Percentiles rank a stretch among this genome's conserved stretches.
phyloP scores from a whole-genome alignment of 2,888 invertebrate species.

The Choreutis nemorana region DNA sequence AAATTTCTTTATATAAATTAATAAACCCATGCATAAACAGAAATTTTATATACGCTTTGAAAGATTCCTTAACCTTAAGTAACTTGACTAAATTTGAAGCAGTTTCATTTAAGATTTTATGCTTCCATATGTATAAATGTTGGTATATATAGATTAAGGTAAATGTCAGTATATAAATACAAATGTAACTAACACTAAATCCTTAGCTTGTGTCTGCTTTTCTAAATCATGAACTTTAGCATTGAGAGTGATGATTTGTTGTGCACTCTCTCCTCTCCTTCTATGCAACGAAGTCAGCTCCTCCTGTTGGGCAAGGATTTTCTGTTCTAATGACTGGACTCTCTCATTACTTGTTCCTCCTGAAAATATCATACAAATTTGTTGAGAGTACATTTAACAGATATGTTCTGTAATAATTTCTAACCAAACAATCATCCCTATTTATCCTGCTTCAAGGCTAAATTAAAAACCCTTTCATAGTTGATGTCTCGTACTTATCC shows the following conservation, averaged over 20 bases:
- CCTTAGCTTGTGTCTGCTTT: slow-evolving; percentile 76
- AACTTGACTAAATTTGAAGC: not conserved
- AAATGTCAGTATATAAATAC: not conserved
- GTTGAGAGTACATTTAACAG: no score
- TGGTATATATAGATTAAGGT: not conserved
- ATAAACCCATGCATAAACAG: no score
- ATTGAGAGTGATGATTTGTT: slow-evolving; percentile 91
- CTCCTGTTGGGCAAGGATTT: slow-evolving; percentile 86
- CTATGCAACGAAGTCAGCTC: slow-evolving; percentile 91
- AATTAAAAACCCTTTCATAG: no score
- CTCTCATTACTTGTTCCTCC: slow-evolving; percentile 54
- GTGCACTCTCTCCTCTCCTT: slow-evolving; percentile 90
- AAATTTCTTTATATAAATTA: no score
- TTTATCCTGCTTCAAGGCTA: no score
- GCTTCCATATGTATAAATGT: not conserved
- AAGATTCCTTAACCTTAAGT: no score
- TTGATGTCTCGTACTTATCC: no score
- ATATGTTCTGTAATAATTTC: no score
- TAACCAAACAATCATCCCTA: no score
- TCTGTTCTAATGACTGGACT: slow-evolving; percentile 83
- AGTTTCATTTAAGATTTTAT: not conserved
- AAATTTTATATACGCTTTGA: no score
- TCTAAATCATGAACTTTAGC: slow-evolving; percentile 85
- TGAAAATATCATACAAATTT: no score
- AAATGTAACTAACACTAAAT: slow-evolving; percentile 61